phyloP scores from a whole-genome alignment of 2,113 vertebrate species.

The Pangasianodon gigas region DNA sequence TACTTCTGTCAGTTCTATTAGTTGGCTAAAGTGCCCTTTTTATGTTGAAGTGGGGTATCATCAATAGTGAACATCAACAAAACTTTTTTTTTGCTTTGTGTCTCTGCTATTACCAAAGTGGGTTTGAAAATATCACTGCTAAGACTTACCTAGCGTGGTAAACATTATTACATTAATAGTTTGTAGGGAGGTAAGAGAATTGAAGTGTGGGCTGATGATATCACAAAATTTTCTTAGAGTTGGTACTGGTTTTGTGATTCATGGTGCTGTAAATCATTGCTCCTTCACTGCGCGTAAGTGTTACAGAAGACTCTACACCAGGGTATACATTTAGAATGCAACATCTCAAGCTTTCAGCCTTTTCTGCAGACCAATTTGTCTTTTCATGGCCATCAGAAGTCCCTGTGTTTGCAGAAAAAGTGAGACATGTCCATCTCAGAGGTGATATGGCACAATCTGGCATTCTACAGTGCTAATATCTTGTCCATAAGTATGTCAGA shows the following conservation, averaged over 20 bases:
- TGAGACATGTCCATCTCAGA: constrained; percentile 7
- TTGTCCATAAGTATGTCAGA: constrained; percentile 41
- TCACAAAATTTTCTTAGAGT: not conserved
- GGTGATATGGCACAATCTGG: constrained; percentile 4
- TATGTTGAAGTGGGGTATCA: not conserved
- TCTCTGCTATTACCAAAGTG: not conserved
- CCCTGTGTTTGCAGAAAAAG: not conserved
- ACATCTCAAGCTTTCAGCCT: not conserved
- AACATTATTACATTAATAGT: not conserved
- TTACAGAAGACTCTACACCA: not conserved
- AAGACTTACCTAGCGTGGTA: not conserved
- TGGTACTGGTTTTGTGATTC: not conserved
- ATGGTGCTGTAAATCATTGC: not conserved
- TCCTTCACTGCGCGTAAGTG: not conserved
- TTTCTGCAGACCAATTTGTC: not conserved
- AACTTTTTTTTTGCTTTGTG: not conserved
- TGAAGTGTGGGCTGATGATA: not conserved
- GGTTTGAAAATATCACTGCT: not conserved
- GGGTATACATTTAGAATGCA: not conserved
- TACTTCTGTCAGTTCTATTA: not conserved
- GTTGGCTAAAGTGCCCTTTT: not conserved
- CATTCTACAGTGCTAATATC: not conserved
- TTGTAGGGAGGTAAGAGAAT: not conserved
- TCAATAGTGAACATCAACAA: not conserved
- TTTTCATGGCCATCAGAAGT: not conserved